These are phyloP conservation scores for Scyliorhinus canicula DNA, from an alignment of 2,797 vertebrate species.

Conservation along the genomic window DNA sequence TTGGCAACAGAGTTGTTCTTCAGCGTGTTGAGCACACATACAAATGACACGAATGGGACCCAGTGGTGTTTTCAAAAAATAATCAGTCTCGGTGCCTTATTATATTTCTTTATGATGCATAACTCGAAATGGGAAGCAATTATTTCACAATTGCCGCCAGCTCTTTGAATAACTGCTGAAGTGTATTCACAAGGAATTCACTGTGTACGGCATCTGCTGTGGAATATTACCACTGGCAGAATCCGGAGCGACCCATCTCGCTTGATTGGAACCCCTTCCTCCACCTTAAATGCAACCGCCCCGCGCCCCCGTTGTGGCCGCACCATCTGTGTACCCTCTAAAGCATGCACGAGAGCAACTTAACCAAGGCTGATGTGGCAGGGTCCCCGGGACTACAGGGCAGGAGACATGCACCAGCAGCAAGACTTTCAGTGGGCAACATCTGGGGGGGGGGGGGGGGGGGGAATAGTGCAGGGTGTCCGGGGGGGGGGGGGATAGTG, in stretches of 20 bases:
- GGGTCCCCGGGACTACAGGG: not conserved
- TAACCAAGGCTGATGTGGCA: not conserved
- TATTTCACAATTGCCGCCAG: not conserved
- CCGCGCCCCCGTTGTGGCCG: too few relatives aligned
- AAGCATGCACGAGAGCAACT: not conserved
- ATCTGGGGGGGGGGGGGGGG: too few relatives aligned
- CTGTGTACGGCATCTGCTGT: too few relatives aligned
- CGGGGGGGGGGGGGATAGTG: too few relatives aligned
- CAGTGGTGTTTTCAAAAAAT: not conserved
- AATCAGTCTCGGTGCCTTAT: not conserved
- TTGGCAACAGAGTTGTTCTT: not conserved
- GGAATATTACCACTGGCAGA: too few relatives aligned
- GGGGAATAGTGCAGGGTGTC: too few relatives aligned
- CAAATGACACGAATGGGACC: not conserved
- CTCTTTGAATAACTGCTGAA: not conserved
- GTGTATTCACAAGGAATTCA: not conserved
- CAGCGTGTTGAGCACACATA: not conserved
- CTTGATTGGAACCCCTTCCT: not conserved
- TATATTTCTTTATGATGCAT: constrained; percentile 15
- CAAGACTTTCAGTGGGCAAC: too few relatives aligned
- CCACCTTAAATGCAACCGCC: not conserved
- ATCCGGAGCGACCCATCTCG: not conserved
- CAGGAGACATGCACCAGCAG: too few relatives aligned
- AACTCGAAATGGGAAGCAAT: constrained; percentile 18
- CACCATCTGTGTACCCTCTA: too few relatives aligned